Conservation (phyloP, 2,888 invertebrate genomes). For the Tribolium freemani region DNA sequence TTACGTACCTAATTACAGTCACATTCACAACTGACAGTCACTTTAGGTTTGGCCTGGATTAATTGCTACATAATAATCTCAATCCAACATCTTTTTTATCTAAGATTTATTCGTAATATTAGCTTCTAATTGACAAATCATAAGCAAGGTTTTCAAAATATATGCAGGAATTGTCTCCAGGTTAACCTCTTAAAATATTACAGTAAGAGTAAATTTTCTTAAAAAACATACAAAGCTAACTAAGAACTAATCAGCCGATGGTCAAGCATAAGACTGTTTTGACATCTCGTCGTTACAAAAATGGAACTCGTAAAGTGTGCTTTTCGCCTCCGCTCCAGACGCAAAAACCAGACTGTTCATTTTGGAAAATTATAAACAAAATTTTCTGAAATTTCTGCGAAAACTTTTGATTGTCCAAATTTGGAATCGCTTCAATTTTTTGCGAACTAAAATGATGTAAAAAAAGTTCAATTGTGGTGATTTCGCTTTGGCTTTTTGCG, state of each 20-base stretch:
- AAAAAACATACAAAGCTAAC: slow-evolving; percentile 13
- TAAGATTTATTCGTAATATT: neutral
- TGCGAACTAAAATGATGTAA: too few species aligned
- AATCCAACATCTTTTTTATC: neutral
- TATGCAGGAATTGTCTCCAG: neutral
- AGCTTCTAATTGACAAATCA: neutral
- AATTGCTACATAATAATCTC: neutral
- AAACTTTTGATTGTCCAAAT: too few species aligned
- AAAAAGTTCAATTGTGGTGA: neutral
- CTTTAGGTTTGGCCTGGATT: neutral
- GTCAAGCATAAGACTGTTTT: slow-evolving; percentile 1
- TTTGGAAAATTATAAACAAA: too few species aligned
- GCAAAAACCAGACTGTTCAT: neutral
- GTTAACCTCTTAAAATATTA: neutral
- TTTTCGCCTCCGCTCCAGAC: neutral
- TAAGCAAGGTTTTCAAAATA: neutral
- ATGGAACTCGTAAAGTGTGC: slow-evolving; percentile 2
- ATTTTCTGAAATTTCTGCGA: too few species aligned
- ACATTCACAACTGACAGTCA: neutral
- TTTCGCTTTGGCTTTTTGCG: neutral
- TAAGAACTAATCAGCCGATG: slow-evolving; percentile 2
- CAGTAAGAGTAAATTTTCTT: neutral
- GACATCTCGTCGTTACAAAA: neutral
- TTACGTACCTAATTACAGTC: neutral
- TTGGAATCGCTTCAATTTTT: too few species aligned